These are phyloP conservation scores for Caiman crocodilus DNA, from an alignment of 2,797 vertebrate genomes.

Conservation along the genomic window DNA sequence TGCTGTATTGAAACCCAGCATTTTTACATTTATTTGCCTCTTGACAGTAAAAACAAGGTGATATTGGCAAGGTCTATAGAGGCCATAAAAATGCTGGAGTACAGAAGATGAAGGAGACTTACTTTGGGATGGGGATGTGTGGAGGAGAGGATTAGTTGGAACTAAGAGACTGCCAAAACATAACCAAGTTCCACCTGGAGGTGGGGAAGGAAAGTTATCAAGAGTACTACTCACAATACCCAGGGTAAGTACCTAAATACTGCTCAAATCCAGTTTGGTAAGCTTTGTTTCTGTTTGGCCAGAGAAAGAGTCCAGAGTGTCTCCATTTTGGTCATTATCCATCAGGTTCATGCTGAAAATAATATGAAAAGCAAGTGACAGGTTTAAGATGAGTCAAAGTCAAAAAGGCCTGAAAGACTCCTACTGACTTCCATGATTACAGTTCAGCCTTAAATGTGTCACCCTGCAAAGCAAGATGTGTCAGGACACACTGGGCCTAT, in stretches of 20 bases:
- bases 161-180: neutral
- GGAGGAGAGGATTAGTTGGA: neutral
- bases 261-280: fast-evolving
- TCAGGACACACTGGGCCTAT: neutral
- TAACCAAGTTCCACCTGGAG: neutral
- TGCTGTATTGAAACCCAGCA: fast-evolving
- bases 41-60: neutral
- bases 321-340: neutral
- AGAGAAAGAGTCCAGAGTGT: neutral
- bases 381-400: neutral
- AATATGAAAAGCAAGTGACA: neutral
- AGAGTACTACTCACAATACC: neutral
- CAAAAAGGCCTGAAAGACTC: neutral
- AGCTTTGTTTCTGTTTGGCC: neutral
- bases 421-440: neutral
- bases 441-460: neutral
- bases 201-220: neutral
- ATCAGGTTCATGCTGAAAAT: neutral
- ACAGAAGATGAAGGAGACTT: neutral
- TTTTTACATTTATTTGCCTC: neutral
- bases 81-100: fast-evolving
- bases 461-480: neutral
- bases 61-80: neutral
- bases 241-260: neutral
- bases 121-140: neutral